A percentile compares a stretch with the other conserved stretches of the same genome.
Conservation (phyloP, 2,113 vertebrate genomes). For the Cervus canadensis region DNA sequence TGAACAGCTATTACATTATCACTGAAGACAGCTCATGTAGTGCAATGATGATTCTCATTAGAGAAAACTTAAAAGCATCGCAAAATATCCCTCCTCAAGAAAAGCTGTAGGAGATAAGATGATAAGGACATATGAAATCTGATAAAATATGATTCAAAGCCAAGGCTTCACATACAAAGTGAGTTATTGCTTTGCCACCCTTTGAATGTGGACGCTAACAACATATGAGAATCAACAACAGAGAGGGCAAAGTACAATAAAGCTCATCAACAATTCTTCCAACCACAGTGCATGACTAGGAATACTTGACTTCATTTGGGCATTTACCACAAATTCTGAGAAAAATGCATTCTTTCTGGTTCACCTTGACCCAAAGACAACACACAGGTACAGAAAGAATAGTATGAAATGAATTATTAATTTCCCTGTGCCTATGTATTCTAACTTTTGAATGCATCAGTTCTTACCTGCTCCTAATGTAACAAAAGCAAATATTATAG, state of each 20-base stretch:
- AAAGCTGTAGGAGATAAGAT: not conserved
- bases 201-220: not conserved
- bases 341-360: not conserved
- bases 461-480: not conserved
- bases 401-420: not conserved
- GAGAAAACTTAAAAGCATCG: not conserved
- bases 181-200: not conserved
- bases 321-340: not conserved
- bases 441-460: slow-evolving; percentile 12
- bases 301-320: not conserved
- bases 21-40: not conserved
- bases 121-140: not conserved
- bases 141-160: not conserved
- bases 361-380: not conserved
- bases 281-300: not conserved
- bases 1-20: not conserved
- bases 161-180: slow-evolving; percentile 12
- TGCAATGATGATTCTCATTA: not conserved
- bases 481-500: slow-evolving; percentile 10
- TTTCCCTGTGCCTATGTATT: not conserved
- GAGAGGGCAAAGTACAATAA: not conserved
- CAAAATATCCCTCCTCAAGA: not conserved
- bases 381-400: not conserved
- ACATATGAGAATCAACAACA: not conserved
- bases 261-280: not conserved